Evolutionary conservation across 2,797 vertebrate genomes (phyloP), one percentile per base, ranked within the genome.

Genomic region (Apogon hyalosoma): DNA sequence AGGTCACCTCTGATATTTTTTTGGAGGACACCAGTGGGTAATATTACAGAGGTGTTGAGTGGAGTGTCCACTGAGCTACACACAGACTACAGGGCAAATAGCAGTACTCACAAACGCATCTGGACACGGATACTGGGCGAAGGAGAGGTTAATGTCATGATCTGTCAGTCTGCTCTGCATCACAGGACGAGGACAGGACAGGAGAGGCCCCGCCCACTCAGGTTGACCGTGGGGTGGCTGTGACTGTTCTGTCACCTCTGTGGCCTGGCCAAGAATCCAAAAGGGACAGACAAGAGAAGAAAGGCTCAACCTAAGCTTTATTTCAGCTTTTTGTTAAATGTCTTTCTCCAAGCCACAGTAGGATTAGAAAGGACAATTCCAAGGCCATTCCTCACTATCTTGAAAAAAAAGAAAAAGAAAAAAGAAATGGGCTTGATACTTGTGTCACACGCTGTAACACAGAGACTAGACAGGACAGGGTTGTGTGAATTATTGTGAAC

Each of bases 301-400:
- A n/a, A 60, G 39, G n/a, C 16, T 16, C 21, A n/a, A 69, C 24
- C 61, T 59, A 2, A 40, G 40, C 43, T 61, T 63, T 60, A 54
- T 69, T 63, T 71, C 51, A 31, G 33, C 41, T 53, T 73, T 69
- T 73, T 64, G 45, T 53, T 38, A 60, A 73, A 62, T 68, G 47
- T 73, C 63, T 63, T 66, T 57, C 59, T 73, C 69, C 52, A 40
- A 84, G 57, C 64, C 57, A 47, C 69, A 62, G 54, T 52, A 54
- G 81, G 77, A 83, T 87, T 79, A 75, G 21, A 74, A 62, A 67
- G 47, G 77, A 83, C 75, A 49, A 21, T 49, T 73, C 64, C 71
- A 80, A 86, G 81, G 86, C 84, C 77, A 47, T 28, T 15, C 28
- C 56, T 56, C 47, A 13, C 50, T 69, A 33, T 64, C 15, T 49